Percentiles rank a stretch among this genome's conserved stretches.
phyloP scores from a whole-genome alignment of 2,888 invertebrate species.

The Eilema depressum region DNA sequence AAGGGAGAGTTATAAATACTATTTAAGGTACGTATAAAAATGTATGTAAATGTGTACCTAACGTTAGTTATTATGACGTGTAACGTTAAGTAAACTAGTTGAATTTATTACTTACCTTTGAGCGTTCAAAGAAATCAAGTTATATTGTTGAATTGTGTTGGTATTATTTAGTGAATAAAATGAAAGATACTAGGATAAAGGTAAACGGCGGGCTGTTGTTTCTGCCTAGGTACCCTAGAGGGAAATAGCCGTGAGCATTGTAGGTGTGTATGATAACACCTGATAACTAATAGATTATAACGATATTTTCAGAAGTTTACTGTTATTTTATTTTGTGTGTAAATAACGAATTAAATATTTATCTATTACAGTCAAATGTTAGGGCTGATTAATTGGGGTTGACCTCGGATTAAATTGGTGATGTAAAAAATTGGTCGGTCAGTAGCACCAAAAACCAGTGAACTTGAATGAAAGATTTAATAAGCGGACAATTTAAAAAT shows the following conservation, averaged over 20 bases:
- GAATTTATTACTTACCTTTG: neutral
- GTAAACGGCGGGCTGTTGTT: too few species aligned
- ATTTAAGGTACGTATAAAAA: neutral
- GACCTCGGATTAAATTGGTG: neutral
- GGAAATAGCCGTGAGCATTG: too few species aligned
- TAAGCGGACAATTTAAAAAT: neutral
- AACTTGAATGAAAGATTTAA: too few species aligned
- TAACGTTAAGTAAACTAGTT: neutral
- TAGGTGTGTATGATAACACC: too few species aligned
- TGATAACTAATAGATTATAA: too few species aligned
- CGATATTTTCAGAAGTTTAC: neutral
- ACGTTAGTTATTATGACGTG: neutral
- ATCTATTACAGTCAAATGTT: neutral
- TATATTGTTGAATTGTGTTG: neutral
- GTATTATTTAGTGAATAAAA: too few species aligned
- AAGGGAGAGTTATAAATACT: neutral
- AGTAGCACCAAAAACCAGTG: too few species aligned
- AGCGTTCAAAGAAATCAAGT: neutral
- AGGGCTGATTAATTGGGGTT: neutral
- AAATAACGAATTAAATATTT: neutral
- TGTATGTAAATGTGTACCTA: neutral
- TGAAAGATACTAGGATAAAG: too few species aligned
- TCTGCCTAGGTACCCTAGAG: too few species aligned
- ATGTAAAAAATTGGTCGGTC: too few species aligned
- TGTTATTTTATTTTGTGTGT: too few species aligned